These are phyloP conservation scores for Brotula barbata DNA, from an alignment of 2,797 vertebrate species.

Conservation along the genomic window DNA sequence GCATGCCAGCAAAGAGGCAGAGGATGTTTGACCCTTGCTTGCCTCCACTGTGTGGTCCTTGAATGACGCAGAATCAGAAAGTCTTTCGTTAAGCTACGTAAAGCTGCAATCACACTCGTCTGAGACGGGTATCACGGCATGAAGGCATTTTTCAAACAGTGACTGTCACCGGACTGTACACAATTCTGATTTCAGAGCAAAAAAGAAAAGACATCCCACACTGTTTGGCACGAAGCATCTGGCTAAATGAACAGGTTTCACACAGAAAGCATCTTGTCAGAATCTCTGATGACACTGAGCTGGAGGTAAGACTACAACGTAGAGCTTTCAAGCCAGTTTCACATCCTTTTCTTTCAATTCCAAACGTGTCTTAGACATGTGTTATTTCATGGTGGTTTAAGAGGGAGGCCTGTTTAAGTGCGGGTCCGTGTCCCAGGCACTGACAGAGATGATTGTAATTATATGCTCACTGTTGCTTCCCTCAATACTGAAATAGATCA, in stretches of 20 bases:
- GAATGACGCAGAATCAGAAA: constrained; percentile 34
- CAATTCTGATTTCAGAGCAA: constrained; percentile 62
- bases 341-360: constrained; percentile 10
- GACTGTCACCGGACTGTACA: too few species aligned
- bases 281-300: constrained; percentile 32
- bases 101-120: too few species aligned
- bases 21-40: constrained; percentile 60
- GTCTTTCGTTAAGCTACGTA: neutral
- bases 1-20: constrained; percentile 8
- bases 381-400: too few species aligned
- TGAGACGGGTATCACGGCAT: too few species aligned
- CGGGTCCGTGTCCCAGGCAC: constrained; percentile 33
- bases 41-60: constrained; percentile 29
- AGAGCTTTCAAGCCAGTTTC: constrained; percentile 45
- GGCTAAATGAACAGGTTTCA: constrained; percentile 63
- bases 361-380: constrained; percentile 1
- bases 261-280: constrained; percentile 57
- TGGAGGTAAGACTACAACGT: too few species aligned
- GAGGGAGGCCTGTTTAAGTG: constrained; percentile 3
- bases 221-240: constrained; percentile 49
- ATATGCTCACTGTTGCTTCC: constrained; percentile 64
- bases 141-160: too few species aligned
- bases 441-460: constrained; percentile 74
- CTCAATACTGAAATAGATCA: constrained; percentile 74
- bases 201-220: constrained; percentile 53